A percentile compares a stretch with the other conserved stretches of the same genome.
These are phyloP conservation scores for Romanogobio albipinnatus DNA, from an alignment of 2,113 vertebrate species.

Conservation along the genomic window DNA sequence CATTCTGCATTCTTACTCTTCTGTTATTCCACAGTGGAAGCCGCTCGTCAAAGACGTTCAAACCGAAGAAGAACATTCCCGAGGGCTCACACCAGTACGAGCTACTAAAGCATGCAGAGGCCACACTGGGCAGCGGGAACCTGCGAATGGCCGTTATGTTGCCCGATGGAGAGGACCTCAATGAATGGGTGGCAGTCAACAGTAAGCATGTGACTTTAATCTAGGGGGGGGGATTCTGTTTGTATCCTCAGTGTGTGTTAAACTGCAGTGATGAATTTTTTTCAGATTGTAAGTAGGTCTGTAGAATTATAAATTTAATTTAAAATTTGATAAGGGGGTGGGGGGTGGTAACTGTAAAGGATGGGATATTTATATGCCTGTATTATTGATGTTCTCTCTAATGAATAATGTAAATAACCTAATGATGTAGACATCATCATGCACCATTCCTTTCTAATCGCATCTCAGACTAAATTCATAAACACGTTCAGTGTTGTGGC, in stretches of 20 bases:
- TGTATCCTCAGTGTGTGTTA: background rate
- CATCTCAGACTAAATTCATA: background rate
- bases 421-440: background rate
- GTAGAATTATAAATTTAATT: background rate
- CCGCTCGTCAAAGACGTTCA: slow-evolving; percentile 89
- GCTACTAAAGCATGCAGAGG: slow-evolving; percentile 86
- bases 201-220: slow-evolving; percentile 74
- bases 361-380: background rate
- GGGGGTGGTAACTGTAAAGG: too few species aligned
- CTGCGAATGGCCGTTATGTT: slow-evolving; percentile 87
- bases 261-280: background rate
- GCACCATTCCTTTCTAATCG: background rate
- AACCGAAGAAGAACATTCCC: slow-evolving; percentile 89
- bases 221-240: background rate
- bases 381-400: background rate
- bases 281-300: background rate
- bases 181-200: slow-evolving; percentile 89
- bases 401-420: background rate
- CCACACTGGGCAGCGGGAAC: slow-evolving; percentile 86
- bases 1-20: background rate
- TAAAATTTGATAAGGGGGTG: background rate
- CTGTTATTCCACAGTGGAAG: slow-evolving; percentile 72
- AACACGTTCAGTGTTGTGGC: background rate
- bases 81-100: slow-evolving; percentile 88
- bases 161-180: slow-evolving; percentile 85